A percentile compares a stretch with the other conserved stretches of the same genome.
These are phyloP conservation scores for Dermolepida albohirtum DNA, from an alignment of 2,888 invertebrate species.

Conservation along the genomic window DNA sequence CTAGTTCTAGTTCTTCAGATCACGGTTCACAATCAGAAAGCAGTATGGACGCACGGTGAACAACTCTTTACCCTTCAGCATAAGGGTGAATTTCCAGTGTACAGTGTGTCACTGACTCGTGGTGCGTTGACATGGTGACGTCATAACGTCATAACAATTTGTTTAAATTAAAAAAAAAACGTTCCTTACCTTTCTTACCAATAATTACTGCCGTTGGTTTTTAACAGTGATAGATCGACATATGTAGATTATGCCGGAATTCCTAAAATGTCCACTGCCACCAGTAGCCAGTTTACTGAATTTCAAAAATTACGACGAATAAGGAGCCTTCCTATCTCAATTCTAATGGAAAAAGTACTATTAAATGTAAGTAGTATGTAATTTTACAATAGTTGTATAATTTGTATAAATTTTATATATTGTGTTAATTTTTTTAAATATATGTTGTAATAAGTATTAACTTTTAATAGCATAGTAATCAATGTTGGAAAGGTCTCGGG, in stretches of 20 bases:
- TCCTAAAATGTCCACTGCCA: constrained; percentile 43
- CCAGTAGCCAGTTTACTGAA: constrained; percentile 33
- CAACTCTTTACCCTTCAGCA: constrained; percentile 34
- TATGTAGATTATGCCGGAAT: constrained; percentile 36
- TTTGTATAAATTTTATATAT: constrained; percentile 14
- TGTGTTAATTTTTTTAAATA: neutral
- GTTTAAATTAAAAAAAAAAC: constrained; percentile 23
- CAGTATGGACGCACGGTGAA: constrained; percentile 65
- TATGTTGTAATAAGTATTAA: constrained; percentile 12
- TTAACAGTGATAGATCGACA: constrained; percentile 39
- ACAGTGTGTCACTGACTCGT: constrained; percentile 47
- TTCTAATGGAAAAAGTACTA: constrained; percentile 10
- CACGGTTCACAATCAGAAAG: constrained; percentile 65
- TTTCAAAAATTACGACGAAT: constrained; percentile 7
- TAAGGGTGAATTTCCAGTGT: constrained; percentile 48
- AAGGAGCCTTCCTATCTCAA: constrained; percentile 28
- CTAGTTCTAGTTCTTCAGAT: constrained; percentile 63
- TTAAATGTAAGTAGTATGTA: constrained; percentile 32
- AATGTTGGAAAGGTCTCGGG: too few species aligned
- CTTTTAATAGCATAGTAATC: constrained; percentile 4
- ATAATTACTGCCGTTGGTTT: constrained; percentile 40
- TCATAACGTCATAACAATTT: constrained; percentile 45
- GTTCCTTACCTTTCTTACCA: constrained; percentile 18
- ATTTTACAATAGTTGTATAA: constrained; percentile 29
- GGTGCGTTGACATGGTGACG: constrained; percentile 49